These are phyloP conservation scores for Minunthozetes semirufus DNA, from an alignment of 2,888 invertebrate genomes.

Conservation along the genomic window DNA sequence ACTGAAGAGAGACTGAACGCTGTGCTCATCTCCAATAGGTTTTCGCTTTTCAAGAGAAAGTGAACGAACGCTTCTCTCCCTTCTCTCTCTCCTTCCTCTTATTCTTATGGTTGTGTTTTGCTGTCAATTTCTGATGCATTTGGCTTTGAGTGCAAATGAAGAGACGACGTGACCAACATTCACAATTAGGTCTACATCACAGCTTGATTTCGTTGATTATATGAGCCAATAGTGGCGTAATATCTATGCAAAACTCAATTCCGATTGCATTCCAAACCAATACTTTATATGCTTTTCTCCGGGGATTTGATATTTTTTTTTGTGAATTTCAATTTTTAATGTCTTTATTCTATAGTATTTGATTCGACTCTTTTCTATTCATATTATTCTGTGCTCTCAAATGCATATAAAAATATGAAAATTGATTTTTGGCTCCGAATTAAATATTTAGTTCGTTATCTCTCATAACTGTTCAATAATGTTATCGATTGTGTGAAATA, in stretches of 20 bases:
- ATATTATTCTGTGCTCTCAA: neutral
- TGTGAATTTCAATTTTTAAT: conserved; percentile 23
- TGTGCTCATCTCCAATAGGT: neutral
- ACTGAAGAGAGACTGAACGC: neutral
- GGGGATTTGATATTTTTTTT: neutral
- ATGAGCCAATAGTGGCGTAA: conserved; percentile 10
- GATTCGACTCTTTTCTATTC: neutral
- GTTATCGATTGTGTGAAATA: conserved; percentile 3
- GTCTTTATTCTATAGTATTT: neutral
- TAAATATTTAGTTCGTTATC: neutral
- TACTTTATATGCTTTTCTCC: neutral
- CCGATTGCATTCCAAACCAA: neutral
- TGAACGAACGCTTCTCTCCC: neutral
- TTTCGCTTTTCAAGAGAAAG: neutral
- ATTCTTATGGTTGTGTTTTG: conserved; percentile 15
- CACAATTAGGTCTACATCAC: conserved; percentile 11
- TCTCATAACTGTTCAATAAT: neutral
- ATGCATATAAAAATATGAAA: neutral
- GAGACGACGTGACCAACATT: conserved; percentile 25
- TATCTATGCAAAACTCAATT: neutral
- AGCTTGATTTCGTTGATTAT: conserved; percentile 13
- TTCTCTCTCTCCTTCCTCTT: conserved; percentile 18
- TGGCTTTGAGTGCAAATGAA: neutral
- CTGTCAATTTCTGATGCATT: conserved; percentile 31
- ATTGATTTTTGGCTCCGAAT: neutral